Base-by-base conservation (phyloP, 2,797 vertebrate species). In the Protosalanx chinensis region DNA sequence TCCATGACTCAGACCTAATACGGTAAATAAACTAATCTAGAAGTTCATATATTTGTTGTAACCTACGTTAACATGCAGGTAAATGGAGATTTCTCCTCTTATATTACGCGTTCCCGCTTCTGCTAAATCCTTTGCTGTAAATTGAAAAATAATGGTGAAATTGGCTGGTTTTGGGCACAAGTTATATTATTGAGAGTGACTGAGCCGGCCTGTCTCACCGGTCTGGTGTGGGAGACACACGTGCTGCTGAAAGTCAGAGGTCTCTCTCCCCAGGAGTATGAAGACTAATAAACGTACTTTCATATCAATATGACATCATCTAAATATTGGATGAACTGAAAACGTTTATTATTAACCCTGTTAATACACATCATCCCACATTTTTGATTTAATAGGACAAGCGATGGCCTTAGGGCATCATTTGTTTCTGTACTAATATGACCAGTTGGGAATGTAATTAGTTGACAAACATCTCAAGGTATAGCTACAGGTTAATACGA, bases 161-260 rank as follows among this genome's bases (percentile, higher is more conserved):
- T 29, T 23, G 51, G 41, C 7, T 2, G 20, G 63, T 64, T 64
- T 64, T 53, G 23, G n/a, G n/a, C 18, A 27, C 18, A 51, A 49
- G 35, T 37, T n/a, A 58, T 13, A n/a, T 58, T 41, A 6, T 35
- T 64, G 30, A 29, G 15, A 7, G 20, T 13, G 30, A 27, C 53
- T 72, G 65, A 63, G 51, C 32, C 58, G 62, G 20, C 32, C 30
- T 61, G 27, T 5, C 27, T 29, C 71, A 1, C 23, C 6, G 56
- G 33, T 6, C 4, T 58, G 27, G 23, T 60, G 23, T 29, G 27
- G 57, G 58, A 68, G 72, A 67, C 53, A 62, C 58, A 62, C 64
- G 67, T 67, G 65, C 72, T 72, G 71, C 35, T 60, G 56, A 66
- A 53, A 72, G 61, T 58, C 37, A 60, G 49, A 49, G 64, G 57